A percentile compares a stretch with the other conserved stretches of the same genome.
Conservation (phyloP, 2,888 invertebrate genomes). For the Tachina grossa region DNA sequence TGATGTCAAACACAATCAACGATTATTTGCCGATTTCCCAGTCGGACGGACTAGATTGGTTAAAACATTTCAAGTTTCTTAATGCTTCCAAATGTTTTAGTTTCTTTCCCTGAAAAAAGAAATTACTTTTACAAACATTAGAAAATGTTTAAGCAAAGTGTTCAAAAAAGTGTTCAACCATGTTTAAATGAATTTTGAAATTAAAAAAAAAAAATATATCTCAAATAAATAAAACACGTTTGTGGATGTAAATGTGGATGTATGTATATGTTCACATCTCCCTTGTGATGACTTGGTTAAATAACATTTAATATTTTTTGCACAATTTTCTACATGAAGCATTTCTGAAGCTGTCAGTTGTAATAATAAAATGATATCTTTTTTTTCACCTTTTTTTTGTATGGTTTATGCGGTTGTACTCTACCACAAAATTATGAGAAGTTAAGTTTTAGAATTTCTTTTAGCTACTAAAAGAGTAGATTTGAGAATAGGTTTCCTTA, state of each 20-base stretch:
- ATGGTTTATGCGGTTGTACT: slow-evolving; percentile 31
- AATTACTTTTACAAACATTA: neutral
- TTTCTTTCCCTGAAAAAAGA: neutral
- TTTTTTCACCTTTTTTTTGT: neutral
- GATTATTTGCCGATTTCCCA: too few relatives aligned
- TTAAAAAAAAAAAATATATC: neutral
- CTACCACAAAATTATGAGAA: neutral
- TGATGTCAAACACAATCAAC: too few relatives aligned
- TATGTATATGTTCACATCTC: slow-evolving; percentile 15
- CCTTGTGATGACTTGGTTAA: slow-evolving; percentile 40
- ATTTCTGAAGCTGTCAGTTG: slow-evolving; percentile 61
- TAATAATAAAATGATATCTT: slow-evolving; percentile 63
- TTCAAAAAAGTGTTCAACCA: slow-evolving; percentile 41
- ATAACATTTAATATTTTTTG: slow-evolving; percentile 49
- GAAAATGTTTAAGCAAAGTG: neutral
- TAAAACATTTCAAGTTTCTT: neutral
- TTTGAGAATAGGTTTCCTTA: too few relatives aligned
- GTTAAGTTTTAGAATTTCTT: neutral
- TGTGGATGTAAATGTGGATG: slow-evolving; percentile 1
- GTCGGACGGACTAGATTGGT: too few relatives aligned
- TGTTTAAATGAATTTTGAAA: slow-evolving; percentile 30
- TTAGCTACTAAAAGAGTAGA: neutral
- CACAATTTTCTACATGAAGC: slow-evolving; percentile 64
- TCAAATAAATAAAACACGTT: slow-evolving; percentile 34
- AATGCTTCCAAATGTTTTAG: neutral